phyloP scores from a whole-genome alignment of 2,888 invertebrate species.

The Hyalella azteca region DNA sequence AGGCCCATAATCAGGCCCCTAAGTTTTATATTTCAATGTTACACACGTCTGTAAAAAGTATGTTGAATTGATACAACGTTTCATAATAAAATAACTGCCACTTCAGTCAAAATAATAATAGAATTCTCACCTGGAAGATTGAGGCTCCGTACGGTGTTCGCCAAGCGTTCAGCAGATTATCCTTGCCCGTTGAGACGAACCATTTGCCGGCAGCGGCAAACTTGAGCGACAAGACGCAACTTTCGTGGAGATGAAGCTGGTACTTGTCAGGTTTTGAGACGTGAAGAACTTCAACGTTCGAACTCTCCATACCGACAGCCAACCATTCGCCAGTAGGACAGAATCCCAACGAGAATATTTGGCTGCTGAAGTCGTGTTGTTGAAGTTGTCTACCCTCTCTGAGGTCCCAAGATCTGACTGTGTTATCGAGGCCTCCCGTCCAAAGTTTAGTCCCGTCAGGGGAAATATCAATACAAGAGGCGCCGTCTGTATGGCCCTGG shows the following conservation, averaged over 20 bases:
- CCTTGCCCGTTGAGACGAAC: conserved; percentile 95
- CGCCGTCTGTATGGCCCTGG: conserved; percentile 69
- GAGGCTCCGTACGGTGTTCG: conserved; percentile 92
- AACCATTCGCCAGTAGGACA: conserved; percentile 70
- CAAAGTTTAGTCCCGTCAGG: conserved; percentile 68
- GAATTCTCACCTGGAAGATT: conserved; percentile 83
- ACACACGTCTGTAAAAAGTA: too few relatives aligned
- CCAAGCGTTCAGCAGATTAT: conserved; percentile 93
- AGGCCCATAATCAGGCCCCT: too few relatives aligned
- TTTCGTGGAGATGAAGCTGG: conserved; percentile 93
- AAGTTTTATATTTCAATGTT: too few relatives aligned
- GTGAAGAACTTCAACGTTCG: conserved; percentile 68
- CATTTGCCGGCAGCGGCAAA: conserved; percentile 94
- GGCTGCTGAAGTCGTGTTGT: conserved; percentile 68
- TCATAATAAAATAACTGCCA: too few relatives aligned
- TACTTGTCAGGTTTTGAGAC: conserved; percentile 85
- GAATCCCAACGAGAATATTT: conserved; percentile 70
- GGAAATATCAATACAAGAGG: conserved; percentile 70
- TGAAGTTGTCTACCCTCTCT: conserved; percentile 67
- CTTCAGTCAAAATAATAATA: too few relatives aligned
- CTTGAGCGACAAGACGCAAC: conserved; percentile 90
- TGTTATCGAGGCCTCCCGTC: conserved; percentile 71
- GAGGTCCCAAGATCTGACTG: conserved; percentile 69
- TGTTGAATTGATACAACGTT: too few relatives aligned
- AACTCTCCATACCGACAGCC: conserved; percentile 71